A percentile compares a stretch with the other conserved stretches of the same genome.
Evolutionary conservation across 2,888 invertebrate genomes (phyloP).

Genomic region (Synergus gifuensis): DNA sequence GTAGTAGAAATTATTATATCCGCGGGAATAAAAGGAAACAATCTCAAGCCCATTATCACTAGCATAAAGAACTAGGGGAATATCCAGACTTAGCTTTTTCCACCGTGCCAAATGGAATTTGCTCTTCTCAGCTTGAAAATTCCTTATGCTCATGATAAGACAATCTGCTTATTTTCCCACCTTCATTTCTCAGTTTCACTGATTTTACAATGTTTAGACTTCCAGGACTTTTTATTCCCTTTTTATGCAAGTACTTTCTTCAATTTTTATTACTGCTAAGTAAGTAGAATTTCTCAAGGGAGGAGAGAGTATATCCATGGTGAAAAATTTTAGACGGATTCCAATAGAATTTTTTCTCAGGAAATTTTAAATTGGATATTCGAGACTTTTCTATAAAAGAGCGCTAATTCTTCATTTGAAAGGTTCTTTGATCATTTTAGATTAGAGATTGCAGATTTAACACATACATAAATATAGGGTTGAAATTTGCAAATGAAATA

Average conservation of each 20-base stretch:
- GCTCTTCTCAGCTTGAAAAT: constrained; percentile 22
- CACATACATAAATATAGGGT: neutral
- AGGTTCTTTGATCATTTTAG: neutral
- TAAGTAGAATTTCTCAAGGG: neutral
- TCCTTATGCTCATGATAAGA: constrained; percentile 1
- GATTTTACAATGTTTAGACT: constrained; percentile 14
- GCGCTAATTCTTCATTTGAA: too few relatives aligned
- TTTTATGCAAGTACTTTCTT: neutral
- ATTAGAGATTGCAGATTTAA: neutral
- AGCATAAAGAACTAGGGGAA: constrained; percentile 57
- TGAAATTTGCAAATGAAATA: neutral
- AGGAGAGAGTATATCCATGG: too few relatives aligned
- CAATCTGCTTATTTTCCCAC: constrained; percentile 11
- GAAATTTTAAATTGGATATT: too few relatives aligned
- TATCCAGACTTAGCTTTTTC: constrained; percentile 51
- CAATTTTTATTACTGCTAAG: neutral
- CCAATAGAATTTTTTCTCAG: too few relatives aligned
- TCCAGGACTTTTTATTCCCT: neutral
- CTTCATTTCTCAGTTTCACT: constrained; percentile 10
- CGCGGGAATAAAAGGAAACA: constrained; percentile 69
- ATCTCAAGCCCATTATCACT: constrained; percentile 68
- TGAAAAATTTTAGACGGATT: too few relatives aligned
- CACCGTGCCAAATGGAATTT: constrained; percentile 26
- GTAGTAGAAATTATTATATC: constrained; percentile 64
- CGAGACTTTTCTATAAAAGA: too few relatives aligned